Percentiles rank a stretch among this genome's conserved stretches.
Evolutionary conservation across 2,888 invertebrate species (phyloP).

Genomic region (Shargacucullia verbasci): DNA sequence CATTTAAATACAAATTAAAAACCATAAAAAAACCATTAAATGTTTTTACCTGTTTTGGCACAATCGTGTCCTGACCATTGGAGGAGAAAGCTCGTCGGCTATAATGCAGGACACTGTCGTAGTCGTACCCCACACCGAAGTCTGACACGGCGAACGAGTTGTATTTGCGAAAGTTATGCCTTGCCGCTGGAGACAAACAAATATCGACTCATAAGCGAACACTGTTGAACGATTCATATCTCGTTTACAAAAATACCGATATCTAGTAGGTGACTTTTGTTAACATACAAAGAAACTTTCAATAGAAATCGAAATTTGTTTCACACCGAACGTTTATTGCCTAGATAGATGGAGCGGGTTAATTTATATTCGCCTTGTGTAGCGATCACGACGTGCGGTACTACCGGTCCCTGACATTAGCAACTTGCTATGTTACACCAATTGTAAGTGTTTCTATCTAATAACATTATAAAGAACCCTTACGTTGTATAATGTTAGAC

Average conservation of each 20-base stretch:
- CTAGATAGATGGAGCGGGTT: constrained; percentile 43
- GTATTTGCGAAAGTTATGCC: constrained; percentile 91
- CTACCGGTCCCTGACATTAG: constrained; percentile 29
- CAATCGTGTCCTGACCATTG: constrained; percentile 91
- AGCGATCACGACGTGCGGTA: constrained; percentile 39
- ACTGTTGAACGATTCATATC: constrained; percentile 30
- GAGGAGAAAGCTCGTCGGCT: constrained; percentile 91
- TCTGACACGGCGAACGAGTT: constrained; percentile 90
- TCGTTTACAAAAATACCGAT: constrained; percentile 31
- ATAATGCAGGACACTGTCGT: constrained; percentile 93
- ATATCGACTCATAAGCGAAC: constrained; percentile 41
- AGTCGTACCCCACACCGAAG: constrained; percentile 92
- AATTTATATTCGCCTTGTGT: constrained; percentile 67
- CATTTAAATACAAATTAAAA: too few relatives aligned
- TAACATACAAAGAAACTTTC: constrained; percentile 52
- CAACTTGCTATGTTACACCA: constrained; percentile 11
- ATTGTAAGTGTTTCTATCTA: constrained; percentile 10
- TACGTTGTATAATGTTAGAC: constrained; percentile 91
- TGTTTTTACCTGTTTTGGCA: constrained; percentile 86
- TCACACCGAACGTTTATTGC: constrained; percentile 50
- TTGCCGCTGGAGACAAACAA: constrained; percentile 74
- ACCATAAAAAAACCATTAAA: neutral
- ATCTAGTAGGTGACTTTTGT: constrained; percentile 23
- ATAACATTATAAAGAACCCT: too few relatives aligned
- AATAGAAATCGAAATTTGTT: constrained; percentile 52